Evolutionary conservation across 64 coral and sea anemone species (phyloP).

Genomic region (Cladopsammia gracilis): DNA sequence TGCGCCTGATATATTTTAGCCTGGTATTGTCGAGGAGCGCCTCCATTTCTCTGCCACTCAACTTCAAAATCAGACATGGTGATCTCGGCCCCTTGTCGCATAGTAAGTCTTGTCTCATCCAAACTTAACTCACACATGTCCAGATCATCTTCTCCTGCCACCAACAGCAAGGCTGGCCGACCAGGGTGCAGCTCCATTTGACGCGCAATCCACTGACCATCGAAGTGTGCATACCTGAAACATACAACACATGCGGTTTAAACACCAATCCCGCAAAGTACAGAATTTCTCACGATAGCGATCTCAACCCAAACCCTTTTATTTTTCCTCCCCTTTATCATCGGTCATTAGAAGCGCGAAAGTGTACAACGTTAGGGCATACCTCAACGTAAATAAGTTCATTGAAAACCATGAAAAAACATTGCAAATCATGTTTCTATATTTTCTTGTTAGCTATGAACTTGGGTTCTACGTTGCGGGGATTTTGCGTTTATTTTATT

Average conservation of each 20-base stretch:
- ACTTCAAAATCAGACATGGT: constrained; percentile 86
- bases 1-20: constrained; percentile 76
- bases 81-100: constrained; percentile 86
- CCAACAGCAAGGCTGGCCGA: constrained; percentile 71
- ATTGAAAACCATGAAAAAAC: too few relatives aligned
- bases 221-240: constrained; percentile 98
- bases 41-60: constrained; percentile 77
- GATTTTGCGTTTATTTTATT: too few relatives aligned
- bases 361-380: too few relatives aligned
- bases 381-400: too few relatives aligned
- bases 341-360: too few relatives aligned
- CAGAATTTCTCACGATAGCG: neutral
- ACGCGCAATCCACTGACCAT: constrained; percentile 98
- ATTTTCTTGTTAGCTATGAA: too few relatives aligned
- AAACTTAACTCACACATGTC: constrained; percentile 98
- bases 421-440: too few relatives aligned
- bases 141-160: constrained; percentile 95
- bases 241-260: neutral
- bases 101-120: constrained; percentile 87
- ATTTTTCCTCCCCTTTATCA: too few relatives aligned
- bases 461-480: too few relatives aligned
- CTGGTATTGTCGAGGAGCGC: constrained; percentile 67
- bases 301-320: too few relatives aligned
- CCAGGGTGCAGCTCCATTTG: constrained; percentile 93
- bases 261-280: neutral